Evolutionary conservation across 2,113 vertebrate species (phyloP).

Genomic region (Calidris pugnax): DNA sequence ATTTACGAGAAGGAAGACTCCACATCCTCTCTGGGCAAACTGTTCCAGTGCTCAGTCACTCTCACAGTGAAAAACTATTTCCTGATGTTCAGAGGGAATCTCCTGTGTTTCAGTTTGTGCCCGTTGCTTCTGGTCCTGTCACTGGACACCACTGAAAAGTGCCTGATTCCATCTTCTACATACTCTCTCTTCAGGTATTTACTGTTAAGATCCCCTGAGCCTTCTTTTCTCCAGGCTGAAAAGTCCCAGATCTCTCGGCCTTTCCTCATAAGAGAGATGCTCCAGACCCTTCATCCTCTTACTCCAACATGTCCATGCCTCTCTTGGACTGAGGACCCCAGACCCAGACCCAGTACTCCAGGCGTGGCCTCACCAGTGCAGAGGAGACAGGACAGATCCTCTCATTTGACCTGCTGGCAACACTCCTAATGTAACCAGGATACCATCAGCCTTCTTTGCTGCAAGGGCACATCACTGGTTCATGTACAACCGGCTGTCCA

Average conservation of each 20-base stretch:
- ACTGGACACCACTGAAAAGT: neutral
- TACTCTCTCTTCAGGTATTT: neutral
- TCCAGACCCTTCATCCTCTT: neutral
- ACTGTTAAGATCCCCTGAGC: neutral
- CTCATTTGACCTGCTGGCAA: neutral
- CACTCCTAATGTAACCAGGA: neutral
- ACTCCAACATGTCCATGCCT: neutral
- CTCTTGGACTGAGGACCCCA: neutral
- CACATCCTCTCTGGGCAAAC: neutral
- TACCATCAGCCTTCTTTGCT: neutral
- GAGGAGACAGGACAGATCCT: neutral
- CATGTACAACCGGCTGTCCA: neutral
- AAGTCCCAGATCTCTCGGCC: neutral
- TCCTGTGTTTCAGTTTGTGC: neutral
- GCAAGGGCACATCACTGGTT: neutral
- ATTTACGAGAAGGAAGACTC: neutral
- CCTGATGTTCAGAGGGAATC: neutral
- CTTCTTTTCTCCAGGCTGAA: neutral
- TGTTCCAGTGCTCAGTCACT: neutral
- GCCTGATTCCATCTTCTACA: neutral
- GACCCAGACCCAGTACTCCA: neutral
- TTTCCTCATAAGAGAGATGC: neutral
- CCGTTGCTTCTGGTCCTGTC: neutral
- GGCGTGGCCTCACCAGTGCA: neutral
- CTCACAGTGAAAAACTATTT: neutral